phyloP scores from a whole-genome alignment of 2,888 invertebrate species.

The Protophormia terraenovae region DNA sequence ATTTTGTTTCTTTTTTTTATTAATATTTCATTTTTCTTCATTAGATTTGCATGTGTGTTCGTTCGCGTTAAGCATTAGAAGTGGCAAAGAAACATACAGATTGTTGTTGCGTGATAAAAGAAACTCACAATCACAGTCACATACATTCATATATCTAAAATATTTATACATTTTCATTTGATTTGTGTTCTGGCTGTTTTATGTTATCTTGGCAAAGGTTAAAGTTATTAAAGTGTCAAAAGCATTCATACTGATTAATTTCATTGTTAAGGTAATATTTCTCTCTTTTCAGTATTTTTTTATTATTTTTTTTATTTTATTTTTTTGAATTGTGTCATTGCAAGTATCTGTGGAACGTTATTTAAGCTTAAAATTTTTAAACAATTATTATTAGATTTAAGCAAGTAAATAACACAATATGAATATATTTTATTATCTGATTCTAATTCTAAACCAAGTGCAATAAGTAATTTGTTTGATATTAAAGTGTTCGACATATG shows the following conservation, averaged over 20 bases:
- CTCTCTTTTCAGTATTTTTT: neutral
- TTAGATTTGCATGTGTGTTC: constrained; percentile 42
- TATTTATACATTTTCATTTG: neutral
- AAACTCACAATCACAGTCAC: too few relatives aligned
- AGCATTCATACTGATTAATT: constrained; percentile 58
- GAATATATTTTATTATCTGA: neutral
- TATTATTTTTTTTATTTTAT: neutral
- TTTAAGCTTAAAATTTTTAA: constrained; percentile 17
- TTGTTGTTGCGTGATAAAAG: constrained; percentile 54
- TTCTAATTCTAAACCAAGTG: neutral
- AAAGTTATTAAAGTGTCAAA: constrained; percentile 68
- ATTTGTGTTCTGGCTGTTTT: neutral
- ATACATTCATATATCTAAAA: constrained; percentile 27
- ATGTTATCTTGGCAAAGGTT: constrained; percentile 55
- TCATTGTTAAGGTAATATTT: constrained; percentile 54
- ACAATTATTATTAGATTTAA: constrained; percentile 27
- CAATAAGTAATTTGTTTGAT: constrained; percentile 2
- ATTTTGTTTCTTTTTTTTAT: neutral
- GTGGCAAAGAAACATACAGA: constrained; percentile 17
- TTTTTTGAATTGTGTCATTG: neutral
- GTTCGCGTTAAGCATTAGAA: neutral
- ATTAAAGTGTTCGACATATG: neutral
- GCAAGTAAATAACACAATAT: constrained; percentile 23
- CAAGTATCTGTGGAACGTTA: neutral
- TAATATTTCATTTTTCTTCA: neutral